Conservation (phyloP, 1,140 invertebrate genomes). For the Diachasma alloeum region DNA sequence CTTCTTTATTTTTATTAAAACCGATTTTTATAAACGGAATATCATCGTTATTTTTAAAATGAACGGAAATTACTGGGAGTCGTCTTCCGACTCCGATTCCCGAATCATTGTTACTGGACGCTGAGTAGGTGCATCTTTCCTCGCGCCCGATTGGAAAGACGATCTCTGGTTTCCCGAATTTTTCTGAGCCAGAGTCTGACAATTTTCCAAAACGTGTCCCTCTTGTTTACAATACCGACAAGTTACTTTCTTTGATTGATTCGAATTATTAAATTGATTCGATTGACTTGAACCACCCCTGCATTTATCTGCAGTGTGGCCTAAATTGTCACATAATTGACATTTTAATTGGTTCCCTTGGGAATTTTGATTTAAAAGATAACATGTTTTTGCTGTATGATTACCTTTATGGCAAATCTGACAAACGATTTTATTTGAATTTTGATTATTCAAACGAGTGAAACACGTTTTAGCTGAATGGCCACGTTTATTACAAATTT, state of each 20-base stretch:
- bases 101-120: neutral
- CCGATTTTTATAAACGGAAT: neutral
- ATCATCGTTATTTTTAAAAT: slow-evolving; percentile 10
- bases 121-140: neutral
- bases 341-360: neutral
- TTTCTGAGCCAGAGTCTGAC: neutral
- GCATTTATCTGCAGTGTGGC: neutral
- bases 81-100: neutral
- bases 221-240: too few species aligned
- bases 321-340: slow-evolving; percentile 1
- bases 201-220: too few species aligned
- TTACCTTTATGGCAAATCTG: neutral
- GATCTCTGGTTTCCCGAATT: neutral
- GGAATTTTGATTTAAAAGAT: neutral
- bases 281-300: neutral
- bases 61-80: slow-evolving; percentile 9
- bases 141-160: slow-evolving; percentile 8
- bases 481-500: neutral
- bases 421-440: neutral
- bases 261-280: too few species aligned
- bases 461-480: slow-evolving; percentile 12
- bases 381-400: neutral
- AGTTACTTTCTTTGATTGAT: too few species aligned
- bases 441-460: neutral
- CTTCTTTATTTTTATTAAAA: neutral